phyloP scores from a whole-genome alignment of 2,888 invertebrate species.

The Gnatocerus cornutus region DNA sequence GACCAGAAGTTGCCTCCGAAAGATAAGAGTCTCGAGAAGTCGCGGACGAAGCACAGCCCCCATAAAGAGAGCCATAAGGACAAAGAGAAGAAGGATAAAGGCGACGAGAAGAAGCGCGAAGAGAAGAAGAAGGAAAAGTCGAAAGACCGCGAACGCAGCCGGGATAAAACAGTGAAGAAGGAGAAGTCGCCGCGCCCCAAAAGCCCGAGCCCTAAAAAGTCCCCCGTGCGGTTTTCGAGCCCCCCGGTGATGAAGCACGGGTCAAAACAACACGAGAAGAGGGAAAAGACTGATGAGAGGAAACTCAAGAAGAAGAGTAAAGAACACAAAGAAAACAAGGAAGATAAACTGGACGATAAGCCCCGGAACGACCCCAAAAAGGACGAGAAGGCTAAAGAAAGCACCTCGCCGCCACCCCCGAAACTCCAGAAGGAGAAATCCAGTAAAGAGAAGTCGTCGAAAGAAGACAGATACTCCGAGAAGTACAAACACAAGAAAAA shows the following conservation, averaged over 20 bases:
- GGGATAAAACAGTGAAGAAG: slow-evolving; percentile 72
- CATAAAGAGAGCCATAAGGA: slow-evolving; percentile 73
- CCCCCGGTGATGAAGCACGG: slow-evolving; percentile 61
- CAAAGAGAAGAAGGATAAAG: slow-evolving; percentile 70
- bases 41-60: slow-evolving; percentile 74
- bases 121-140: slow-evolving; percentile 72
- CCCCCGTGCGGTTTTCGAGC: slow-evolving; percentile 60
- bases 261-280: slow-evolving; percentile 58
- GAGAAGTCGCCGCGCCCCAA: slow-evolving; percentile 69
- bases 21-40: slow-evolving; percentile 62
- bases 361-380: slow-evolving; percentile 53
- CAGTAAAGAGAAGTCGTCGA: slow-evolving; percentile 36
- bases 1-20: slow-evolving; percentile 67
- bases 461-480: slow-evolving; percentile 68
- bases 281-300: slow-evolving; percentile 70
- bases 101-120: slow-evolving; percentile 71
- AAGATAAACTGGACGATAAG: slow-evolving; percentile 57
- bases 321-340: slow-evolving; percentile 72
- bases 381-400: slow-evolving; percentile 63
- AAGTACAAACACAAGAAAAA: slow-evolving; percentile 74
- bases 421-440: slow-evolving; percentile 27
- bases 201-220: slow-evolving; percentile 67
- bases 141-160: slow-evolving; percentile 73
- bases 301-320: slow-evolving; percentile 77
- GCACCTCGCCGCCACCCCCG: slow-evolving; percentile 68